Evolutionary conservation across 2,888 invertebrate genomes (phyloP).

Genomic region (Cheilosia scutellata): DNA sequence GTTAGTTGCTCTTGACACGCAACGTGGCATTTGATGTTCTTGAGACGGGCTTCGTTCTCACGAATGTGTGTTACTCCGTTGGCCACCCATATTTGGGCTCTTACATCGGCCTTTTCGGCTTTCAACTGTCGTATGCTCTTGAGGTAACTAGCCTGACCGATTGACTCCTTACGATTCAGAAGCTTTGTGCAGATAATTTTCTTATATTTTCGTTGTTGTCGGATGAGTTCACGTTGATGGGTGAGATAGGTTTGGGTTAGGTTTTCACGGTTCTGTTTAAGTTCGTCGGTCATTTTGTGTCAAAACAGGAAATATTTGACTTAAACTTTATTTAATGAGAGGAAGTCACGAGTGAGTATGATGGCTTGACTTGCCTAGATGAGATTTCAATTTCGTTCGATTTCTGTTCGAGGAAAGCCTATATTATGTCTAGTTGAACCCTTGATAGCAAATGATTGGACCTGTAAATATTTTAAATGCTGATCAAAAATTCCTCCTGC

Average conservation of each 20-base stretch:
- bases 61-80: slow-evolving; percentile 79
- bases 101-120: slow-evolving; percentile 80
- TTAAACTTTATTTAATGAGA: too few species aligned
- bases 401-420: too few species aligned
- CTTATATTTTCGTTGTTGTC: slow-evolving; percentile 82
- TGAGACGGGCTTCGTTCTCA: slow-evolving; percentile 78
- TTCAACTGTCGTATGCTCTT: slow-evolving; percentile 80
- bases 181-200: slow-evolving; percentile 80
- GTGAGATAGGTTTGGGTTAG: slow-evolving; percentile 79
- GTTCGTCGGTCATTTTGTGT: slow-evolving; percentile 13
- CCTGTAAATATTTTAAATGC: too few species aligned
- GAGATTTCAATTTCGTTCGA: too few species aligned
- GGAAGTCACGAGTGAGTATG: too few species aligned
- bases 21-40: slow-evolving; percentile 80
- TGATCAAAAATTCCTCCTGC: too few species aligned
- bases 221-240: slow-evolving; percentile 81
- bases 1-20: slow-evolving; percentile 81
- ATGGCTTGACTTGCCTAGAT: too few species aligned
- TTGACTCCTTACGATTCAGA: slow-evolving; percentile 80
- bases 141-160: slow-evolving; percentile 80
- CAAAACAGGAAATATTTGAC: too few species aligned
- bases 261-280: slow-evolving; percentile 49
- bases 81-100: slow-evolving; percentile 82
- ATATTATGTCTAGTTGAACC: too few species aligned
- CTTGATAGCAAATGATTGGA: too few species aligned